Base-by-base conservation (phyloP, 2,113 vertebrate genomes). In the Muscicapa adusta region DNA sequence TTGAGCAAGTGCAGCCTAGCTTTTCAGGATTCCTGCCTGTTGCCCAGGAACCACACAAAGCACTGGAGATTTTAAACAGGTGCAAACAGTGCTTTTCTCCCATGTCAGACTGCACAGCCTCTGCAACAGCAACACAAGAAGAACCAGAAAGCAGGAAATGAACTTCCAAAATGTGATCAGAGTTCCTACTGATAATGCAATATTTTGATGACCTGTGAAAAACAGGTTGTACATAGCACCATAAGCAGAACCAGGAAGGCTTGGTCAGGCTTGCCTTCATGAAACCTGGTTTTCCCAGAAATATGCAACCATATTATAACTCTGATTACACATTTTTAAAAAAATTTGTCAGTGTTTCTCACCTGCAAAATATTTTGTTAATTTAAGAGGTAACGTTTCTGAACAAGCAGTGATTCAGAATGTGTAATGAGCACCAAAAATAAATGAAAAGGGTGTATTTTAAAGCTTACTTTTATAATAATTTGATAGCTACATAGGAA, bases 1-100 rank as follows among this genome's bases (percentile, higher is more conserved):
- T 45, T 76, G 88, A 97, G 96, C 95, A 96, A 97, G 97, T 96
- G 97, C 97, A 97, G 97, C 96, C 97, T 95, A 88, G 97, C 97
- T 98, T 97, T 96, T 96, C 87, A 97, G 95, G 96, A 97, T 97
- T 95, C 96, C 88, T 97, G 97, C 93, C 96, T 97, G 97, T 97
- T 98, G 97, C 97, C 97, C 98, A 97, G 97, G 97, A 97, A 97
- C 97, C 96, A 96, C 96, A 97, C 94, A 97, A 68, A 95, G 96
- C 65, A 75, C 80, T 94, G 95, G 92, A 96, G 96, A 97, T 97
- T 97, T 97, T 82, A 94, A 97, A 97, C 97, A 97, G 96, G 97
- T 97, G 97, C 95, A 97, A 95, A 96, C 91, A 96, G 88, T n/a
- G 91, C 95, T 97, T 95, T 95, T 91, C 79, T 51, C 70, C 81